These are phyloP conservation scores for Rhinichthys klamathensis DNA, from an alignment of 2,113 vertebrate species.

Conservation along the genomic window DNA sequence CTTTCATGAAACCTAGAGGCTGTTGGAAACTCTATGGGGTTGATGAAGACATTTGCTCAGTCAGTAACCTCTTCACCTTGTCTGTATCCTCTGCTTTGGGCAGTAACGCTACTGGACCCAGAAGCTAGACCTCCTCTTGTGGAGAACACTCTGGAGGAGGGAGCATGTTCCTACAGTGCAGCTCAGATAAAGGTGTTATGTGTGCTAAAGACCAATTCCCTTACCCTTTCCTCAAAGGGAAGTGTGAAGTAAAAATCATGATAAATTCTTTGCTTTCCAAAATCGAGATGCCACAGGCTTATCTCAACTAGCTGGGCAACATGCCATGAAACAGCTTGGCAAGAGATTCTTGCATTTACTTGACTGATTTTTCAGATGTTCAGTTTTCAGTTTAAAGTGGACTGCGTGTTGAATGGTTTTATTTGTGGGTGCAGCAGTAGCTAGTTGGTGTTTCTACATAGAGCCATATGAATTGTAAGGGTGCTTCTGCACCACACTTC, in stretches of 20 bases:
- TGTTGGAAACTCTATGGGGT: background rate
- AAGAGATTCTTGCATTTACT: background rate
- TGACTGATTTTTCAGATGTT: conserved; percentile 19
- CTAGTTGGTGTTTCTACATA: background rate
- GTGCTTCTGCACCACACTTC: background rate
- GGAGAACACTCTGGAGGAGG: conserved; percentile 1
- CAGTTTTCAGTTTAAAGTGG: background rate
- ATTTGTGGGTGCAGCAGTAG: background rate
- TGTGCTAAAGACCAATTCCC: conserved; percentile 10
- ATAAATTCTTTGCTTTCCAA: conserved; percentile 9
- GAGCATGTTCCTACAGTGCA: background rate
- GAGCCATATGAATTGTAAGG: background rate
- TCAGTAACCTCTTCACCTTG: background rate
- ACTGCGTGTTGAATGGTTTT: background rate
- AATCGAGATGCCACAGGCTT: conserved; percentile 13
- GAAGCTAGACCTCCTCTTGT: conserved; percentile 23
- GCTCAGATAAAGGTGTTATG: conserved; percentile 15
- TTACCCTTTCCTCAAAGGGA: background rate
- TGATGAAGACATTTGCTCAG: background rate
- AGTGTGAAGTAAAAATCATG: conserved; percentile 18
- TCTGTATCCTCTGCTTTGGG: background rate
- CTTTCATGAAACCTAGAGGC: background rate
- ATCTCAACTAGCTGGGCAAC: conserved; percentile 13
- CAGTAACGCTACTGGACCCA: background rate
- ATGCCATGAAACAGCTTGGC: conserved; percentile 21